These are phyloP conservation scores for Camponotus pennsylvanicus DNA, from an alignment of 1,140 invertebrate genomes.

Conservation along the genomic window DNA sequence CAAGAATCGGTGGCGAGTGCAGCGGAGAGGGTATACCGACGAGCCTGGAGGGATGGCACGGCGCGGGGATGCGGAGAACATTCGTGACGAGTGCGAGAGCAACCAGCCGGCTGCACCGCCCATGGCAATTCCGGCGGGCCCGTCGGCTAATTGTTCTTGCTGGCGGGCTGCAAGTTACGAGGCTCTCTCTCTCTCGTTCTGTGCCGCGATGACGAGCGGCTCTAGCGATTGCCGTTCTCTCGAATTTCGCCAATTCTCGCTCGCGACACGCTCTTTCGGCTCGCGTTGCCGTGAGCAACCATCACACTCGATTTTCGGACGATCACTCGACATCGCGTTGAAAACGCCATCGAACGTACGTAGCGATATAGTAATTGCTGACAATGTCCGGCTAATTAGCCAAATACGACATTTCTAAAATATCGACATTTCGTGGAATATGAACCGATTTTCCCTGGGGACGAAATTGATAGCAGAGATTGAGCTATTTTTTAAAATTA, in stretches of 20 bases:
- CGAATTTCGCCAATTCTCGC: constrained; percentile 55
- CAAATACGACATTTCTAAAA: background rate
- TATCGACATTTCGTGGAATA: background rate
- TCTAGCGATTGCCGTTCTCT: constrained; percentile 42
- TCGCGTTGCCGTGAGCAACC: constrained; percentile 36
- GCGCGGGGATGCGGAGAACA: background rate
- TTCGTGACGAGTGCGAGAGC: constrained; percentile 57
- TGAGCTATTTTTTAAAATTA: background rate
- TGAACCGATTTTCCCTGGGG: background rate
- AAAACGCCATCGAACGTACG: constrained; percentile 17
- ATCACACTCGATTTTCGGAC: constrained; percentile 30
- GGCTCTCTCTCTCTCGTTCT: background rate
- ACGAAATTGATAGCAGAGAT: no score
- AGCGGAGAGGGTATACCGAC: background rate
- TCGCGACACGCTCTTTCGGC: constrained; percentile 36
- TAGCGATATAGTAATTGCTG: constrained; percentile 5
- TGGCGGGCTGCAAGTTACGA: constrained; percentile 57
- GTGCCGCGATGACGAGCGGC: constrained; percentile 55
- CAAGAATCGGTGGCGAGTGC: constrained; percentile 39
- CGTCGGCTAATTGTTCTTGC: constrained; percentile 72
- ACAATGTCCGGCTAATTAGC: constrained; percentile 23
- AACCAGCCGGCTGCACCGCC: constrained; percentile 66
- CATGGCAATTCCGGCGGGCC: constrained; percentile 66
- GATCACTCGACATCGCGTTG: constrained; percentile 2
- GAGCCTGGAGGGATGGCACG: background rate